Evolutionary conservation across 2,797 vertebrate genomes (phyloP), one percentile per base, ranked within the genome.

Genomic region (Phataginus tricuspis): DNA sequence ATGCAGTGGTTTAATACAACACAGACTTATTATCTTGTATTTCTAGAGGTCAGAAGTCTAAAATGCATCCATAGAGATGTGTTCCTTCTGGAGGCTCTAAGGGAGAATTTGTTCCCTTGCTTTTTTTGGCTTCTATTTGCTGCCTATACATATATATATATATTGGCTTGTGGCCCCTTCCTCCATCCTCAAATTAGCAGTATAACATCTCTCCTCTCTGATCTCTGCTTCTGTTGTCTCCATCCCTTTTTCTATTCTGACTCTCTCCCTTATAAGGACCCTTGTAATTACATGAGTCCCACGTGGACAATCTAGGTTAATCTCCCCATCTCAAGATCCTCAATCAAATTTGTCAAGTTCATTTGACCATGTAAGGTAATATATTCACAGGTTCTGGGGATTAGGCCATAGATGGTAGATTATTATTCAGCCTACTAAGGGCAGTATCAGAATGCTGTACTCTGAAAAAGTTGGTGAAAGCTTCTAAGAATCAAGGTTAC

Each of bases 401-500:
- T 77, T 72, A 63, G 25, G 15, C 23, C 19, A 6, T 53, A 39
- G 10, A 49, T 37, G n/a, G 31, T 39, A 55, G 18, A 8, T 34
- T 16, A 7, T 77, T 94, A 83, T 80, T 84, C 21, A 61, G 23
- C 18, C n/a, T 34, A 68, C 15, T 4, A 45, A 53, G 68, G 34
- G 29, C 25, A 92, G 1, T 86, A 45, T 42, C 29, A 75, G 45
- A 95, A 79, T 94, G 96, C 21, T 86, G 42, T 84, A 84, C 14
- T 94, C 29, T 64, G 72, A 37, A 88, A 69, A 82, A 19, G 16
- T 57, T 89, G 51, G 9, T 85, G 53, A 90, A 79, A n/a, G 19
- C 3, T 90, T 92, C 63, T 69, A 74, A 82, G 31, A 83, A 79
- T 88, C 72, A 82, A 83, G 45, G 45, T 83, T n/a, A 92, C 59